Evolutionary conservation across 2,888 invertebrate genomes (phyloP), one percentile per base, ranked within the genome.

Genomic region (Mechanitis mazaeus): DNA sequence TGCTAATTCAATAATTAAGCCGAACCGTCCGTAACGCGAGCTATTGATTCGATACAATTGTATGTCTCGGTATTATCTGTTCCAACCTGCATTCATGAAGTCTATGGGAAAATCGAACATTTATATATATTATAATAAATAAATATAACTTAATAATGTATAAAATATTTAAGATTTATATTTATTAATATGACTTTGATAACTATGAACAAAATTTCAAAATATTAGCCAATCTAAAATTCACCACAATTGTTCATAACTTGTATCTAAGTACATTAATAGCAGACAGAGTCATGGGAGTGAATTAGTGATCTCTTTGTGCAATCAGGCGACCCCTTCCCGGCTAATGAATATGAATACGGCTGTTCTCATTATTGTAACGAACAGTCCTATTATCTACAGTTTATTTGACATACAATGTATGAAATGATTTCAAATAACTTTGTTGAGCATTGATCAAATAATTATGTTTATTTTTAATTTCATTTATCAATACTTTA

Each of bases 1-100:
- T 91, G 91, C 90, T 90, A 91, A 91, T 91, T 87, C 88, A 83
- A 88, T 91, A 91, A 91, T 91, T 90, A 91, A 89, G 79, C 79
- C 84, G 84, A 80, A 79, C 85, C 83, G 77, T 79, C 83, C 81
- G 86, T 84, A 83, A 84, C 85, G 75, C 74, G 75, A 74, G 72
- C 78, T 82, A 85, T 85, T 80, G 85, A 85, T 83, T 80, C 73
- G 74, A 75, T 68, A 67, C 70, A 65, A 68, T 68, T 69, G 71
- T 70, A 62, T 69, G 64, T 65, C 67, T 73, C 69, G 69, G 68
- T 69, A 69, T 71, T 71, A 71, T 68, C 68, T 68, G 66, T 64
- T 65, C 59, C 31, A 42, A 50, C 50, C 7, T 31, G 5, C 50
- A 31, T 28, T 50, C 28, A 31, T 50, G 31, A 50, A n/a, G 2